These are phyloP conservation scores for Catonia carolina DNA, from an alignment of 2,888 invertebrate species.

Conservation along the genomic window DNA sequence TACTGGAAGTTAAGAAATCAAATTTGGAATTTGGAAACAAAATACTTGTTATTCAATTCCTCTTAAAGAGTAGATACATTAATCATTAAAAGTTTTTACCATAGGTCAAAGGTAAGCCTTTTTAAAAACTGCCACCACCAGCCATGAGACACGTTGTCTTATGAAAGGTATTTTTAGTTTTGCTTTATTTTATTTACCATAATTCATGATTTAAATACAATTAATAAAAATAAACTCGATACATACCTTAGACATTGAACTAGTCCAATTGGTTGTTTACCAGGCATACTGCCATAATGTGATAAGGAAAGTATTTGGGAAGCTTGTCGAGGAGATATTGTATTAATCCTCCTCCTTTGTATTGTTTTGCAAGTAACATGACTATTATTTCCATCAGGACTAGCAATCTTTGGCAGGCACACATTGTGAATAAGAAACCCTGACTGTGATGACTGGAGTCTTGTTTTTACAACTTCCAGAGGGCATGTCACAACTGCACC, in stretches of 20 bases:
- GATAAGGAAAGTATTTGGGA: constrained; percentile 68
- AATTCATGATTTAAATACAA: no score
- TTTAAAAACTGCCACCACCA: no score
- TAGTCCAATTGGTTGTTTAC: constrained; percentile 58
- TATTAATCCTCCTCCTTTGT: constrained; percentile 66
- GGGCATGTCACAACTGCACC: constrained; percentile 97
- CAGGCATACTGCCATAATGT: constrained; percentile 53
- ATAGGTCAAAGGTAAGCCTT: no score
- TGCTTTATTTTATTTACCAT: no score
- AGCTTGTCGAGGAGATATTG: constrained; percentile 58
- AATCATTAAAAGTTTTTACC: no score
- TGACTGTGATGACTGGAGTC: constrained; percentile 87
- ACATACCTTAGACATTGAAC: constrained; percentile 70
- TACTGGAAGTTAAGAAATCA: no score
- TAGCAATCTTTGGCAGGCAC: constrained; percentile 42
- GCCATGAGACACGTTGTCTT: no score
- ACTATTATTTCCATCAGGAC: constrained; percentile 40
- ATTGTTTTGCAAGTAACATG: constrained; percentile 50
- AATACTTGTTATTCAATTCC: no score
- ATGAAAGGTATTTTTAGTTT: no score
- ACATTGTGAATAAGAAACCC: constrained; percentile 45
- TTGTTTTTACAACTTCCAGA: constrained; percentile 94
- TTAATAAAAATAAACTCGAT: no score
- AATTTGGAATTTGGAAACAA: no score
- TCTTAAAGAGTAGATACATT: no score